A percentile compares a stretch with the other conserved stretches of the same genome.
phyloP scores from a whole-genome alignment of 2,888 invertebrate genomes.

The Drosophila mimica region DNA sequence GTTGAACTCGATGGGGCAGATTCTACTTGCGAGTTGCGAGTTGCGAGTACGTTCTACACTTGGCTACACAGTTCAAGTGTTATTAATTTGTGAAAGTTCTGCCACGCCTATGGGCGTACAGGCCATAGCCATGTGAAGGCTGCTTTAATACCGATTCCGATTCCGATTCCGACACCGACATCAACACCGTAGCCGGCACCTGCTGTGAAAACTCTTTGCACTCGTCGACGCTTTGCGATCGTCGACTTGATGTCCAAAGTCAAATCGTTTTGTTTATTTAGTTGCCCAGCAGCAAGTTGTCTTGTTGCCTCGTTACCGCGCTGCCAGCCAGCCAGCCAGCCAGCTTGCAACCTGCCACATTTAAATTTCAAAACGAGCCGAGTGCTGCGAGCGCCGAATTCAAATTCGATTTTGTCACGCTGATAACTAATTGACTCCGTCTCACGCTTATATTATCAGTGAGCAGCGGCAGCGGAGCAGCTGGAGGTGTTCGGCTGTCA shows the following conservation, averaged over 20 bases:
- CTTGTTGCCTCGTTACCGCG: neutral
- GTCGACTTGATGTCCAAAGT: conserved; percentile 40
- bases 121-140: conserved; percentile 6
- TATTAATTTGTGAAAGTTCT: conserved; percentile 81
- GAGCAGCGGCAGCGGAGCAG: conserved; percentile 6
- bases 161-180: conserved; percentile 7
- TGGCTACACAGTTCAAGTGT: conserved; percentile 48
- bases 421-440: conserved; percentile 61
- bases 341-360: conserved; percentile 61
- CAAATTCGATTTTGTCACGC: conserved; percentile 65
- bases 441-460: conserved; percentile 45
- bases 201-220: conserved; percentile 44
- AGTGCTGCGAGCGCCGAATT: conserved; percentile 14
- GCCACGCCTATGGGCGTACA: conserved; percentile 57
- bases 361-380: conserved; percentile 69
- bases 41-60: conserved; percentile 40
- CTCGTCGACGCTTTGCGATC: conserved; percentile 13
- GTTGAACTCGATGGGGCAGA: conserved; percentile 50
- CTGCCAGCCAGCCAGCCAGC: conserved; percentile 21
- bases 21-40: conserved; percentile 6
- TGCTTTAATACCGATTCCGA: conserved; percentile 5
- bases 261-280: conserved; percentile 52
- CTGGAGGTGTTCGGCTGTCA: conserved; percentile 30
- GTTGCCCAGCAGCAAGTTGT: conserved; percentile 29
- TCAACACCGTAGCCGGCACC: conserved; percentile 46